Conservation (phyloP, 2,888 invertebrate genomes). For the Neocrepidodera transversa region DNA sequence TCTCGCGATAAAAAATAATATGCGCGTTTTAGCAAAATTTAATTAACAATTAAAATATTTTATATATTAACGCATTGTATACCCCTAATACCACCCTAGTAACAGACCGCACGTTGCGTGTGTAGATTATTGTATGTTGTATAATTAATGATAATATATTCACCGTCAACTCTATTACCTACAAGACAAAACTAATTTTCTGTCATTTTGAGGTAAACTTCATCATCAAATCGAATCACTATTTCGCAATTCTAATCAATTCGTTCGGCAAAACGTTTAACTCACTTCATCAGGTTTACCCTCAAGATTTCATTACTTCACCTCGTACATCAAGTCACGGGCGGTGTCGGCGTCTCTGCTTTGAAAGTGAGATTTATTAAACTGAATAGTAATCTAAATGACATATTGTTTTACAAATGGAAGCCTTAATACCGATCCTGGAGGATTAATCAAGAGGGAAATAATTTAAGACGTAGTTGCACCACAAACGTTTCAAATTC, state of each 20-base stretch:
- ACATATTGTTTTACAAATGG: constrained; percentile 42
- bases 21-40: too few relatives aligned
- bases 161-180: too few relatives aligned
- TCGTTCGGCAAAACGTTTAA: constrained; percentile 10
- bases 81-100: too few relatives aligned
- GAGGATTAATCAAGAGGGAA: constrained; percentile 37
- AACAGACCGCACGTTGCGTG: too few relatives aligned
- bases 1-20: too few relatives aligned
- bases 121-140: too few relatives aligned
- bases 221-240: too few relatives aligned
- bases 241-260: not conserved
- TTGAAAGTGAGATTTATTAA: constrained; percentile 21
- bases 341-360: not conserved
- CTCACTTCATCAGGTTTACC: constrained; percentile 18
- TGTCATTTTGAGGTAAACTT: too few relatives aligned
- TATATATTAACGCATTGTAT: too few relatives aligned
- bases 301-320: constrained; percentile 23
- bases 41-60: too few relatives aligned
- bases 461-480: constrained; percentile 12
- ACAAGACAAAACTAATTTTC: too few relatives aligned
- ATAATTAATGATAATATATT: too few relatives aligned
- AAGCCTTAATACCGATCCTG: constrained; percentile 33
- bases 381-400: constrained; percentile 35
- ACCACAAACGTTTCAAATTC: constrained; percentile 1
- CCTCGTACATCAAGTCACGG: constrained; percentile 26